phyloP scores from a whole-genome alignment of 2,888 invertebrate genomes.

The Sericinus montela region DNA sequence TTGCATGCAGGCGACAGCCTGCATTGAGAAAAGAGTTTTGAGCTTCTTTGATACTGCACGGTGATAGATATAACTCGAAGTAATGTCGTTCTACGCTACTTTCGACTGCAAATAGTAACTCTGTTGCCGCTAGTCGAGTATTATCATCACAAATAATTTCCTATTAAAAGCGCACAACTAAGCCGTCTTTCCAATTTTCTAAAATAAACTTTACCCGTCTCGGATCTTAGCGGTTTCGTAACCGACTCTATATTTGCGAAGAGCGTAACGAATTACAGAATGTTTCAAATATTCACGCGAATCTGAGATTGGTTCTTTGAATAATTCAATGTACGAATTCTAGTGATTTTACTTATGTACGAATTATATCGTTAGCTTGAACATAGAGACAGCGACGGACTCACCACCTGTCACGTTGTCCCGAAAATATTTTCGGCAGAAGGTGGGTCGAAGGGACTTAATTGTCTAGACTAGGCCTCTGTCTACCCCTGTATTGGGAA shows the following conservation, averaged over 20 bases:
- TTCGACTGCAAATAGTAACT: constrained; percentile 32
- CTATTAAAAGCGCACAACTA: constrained; percentile 57
- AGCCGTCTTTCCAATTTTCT: constrained; percentile 67
- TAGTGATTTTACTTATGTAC: too few species aligned
- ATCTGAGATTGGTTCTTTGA: neutral
- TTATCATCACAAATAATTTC: constrained; percentile 67
- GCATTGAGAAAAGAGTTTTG: too few species aligned
- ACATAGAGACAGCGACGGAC: too few species aligned
- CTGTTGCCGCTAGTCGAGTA: constrained; percentile 32
- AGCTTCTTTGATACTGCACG: too few species aligned
- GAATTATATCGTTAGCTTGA: too few species aligned
- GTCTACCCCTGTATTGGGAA: too few species aligned
- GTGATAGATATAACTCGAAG: constrained; percentile 2
- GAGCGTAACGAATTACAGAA: constrained; percentile 12
- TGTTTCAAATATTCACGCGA: constrained; percentile 3
- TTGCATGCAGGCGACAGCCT: too few species aligned
- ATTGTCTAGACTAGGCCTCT: too few species aligned
- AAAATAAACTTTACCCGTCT: constrained; percentile 52
- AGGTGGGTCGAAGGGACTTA: too few species aligned
- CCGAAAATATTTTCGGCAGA: too few species aligned
- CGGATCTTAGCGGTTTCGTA: constrained; percentile 18
- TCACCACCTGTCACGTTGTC: too few species aligned
- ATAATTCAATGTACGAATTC: too few species aligned
- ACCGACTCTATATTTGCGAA: constrained; percentile 18
- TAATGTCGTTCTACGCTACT: neutral